phyloP scores from a whole-genome alignment of 1,140 invertebrate genomes.

The Tetragnatha versicolor region DNA sequence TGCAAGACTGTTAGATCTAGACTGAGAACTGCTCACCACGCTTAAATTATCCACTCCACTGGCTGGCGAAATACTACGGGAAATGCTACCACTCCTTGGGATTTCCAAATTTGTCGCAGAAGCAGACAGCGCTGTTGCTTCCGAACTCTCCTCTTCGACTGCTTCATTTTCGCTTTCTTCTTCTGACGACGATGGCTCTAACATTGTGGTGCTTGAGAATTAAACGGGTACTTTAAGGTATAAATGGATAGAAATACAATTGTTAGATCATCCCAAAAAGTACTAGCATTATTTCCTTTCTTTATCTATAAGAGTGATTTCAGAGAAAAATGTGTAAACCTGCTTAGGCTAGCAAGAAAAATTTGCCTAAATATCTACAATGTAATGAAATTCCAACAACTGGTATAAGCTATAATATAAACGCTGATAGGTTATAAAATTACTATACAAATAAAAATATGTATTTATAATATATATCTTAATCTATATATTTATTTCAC shows the following conservation, averaged over 20 bases:
- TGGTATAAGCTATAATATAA: conserved; percentile 39
- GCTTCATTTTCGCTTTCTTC: conserved; percentile 66
- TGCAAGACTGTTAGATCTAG: conserved; percentile 70
- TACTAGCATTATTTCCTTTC: conserved; percentile 7
- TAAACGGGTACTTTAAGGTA: too few relatives aligned
- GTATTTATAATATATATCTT: conserved; percentile 46
- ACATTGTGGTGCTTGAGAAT: too few relatives aligned
- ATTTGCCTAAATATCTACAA: conserved; percentile 15
- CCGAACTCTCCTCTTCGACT: conserved; percentile 58
- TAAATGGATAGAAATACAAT: background rate
- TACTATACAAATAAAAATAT: conserved; percentile 53
- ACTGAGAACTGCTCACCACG: conserved; percentile 62
- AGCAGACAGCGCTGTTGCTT: conserved; percentile 48
- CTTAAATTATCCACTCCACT: conserved; percentile 66
- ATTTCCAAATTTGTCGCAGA: conserved; percentile 54
- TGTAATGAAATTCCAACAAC: conserved; percentile 41
- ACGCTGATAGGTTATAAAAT: conserved; percentile 40
- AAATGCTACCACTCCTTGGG: conserved; percentile 50
- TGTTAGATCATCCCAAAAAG: background rate
- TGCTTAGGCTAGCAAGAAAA: background rate
- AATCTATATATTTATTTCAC: conserved; percentile 48
- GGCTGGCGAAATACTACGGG: conserved; percentile 58
- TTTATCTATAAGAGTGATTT: background rate
- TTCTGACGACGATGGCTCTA: conserved; percentile 69
- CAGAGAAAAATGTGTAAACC: conserved; percentile 1